Evolutionary conservation across 2,797 vertebrate genomes (phyloP).

Genomic region (Poeciliopsis infans): DNA sequence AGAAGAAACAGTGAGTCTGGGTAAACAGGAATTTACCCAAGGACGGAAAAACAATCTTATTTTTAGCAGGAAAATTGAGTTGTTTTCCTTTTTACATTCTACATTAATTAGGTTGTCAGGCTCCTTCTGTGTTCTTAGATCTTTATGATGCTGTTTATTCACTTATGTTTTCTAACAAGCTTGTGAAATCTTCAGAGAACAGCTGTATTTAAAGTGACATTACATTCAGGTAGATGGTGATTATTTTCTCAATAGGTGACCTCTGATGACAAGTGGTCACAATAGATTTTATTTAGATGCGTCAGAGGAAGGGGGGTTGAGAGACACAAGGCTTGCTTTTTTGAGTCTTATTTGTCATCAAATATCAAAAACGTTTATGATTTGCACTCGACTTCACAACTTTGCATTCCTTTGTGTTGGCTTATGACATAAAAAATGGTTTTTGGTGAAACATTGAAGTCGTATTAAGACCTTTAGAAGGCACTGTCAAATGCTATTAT

Average conservation of each 20-base stretch:
- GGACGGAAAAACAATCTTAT: neutral
- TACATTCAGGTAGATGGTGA: neutral
- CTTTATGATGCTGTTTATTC: neutral
- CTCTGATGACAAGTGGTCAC: neutral
- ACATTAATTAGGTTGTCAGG: neutral
- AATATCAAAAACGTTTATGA: neutral
- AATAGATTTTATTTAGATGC: neutral
- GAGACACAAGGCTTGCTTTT: neutral
- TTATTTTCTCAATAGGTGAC: neutral
- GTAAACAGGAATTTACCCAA: neutral
- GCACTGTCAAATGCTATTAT: neutral
- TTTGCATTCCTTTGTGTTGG: neutral
- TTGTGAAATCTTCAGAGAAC: neutral
- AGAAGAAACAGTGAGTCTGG: neutral
- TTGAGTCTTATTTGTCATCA: neutral
- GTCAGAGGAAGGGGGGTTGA: neutral
- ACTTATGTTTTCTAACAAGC: neutral
- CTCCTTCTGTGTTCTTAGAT: neutral
- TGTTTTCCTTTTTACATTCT: neutral
- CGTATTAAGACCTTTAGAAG: neutral
- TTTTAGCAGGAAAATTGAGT: neutral
- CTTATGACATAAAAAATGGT: neutral
- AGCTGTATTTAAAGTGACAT: neutral
- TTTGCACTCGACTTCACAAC: neutral
- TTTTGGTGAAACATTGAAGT: neutral